Evolutionary conservation across 2,888 invertebrate genomes (phyloP).

Genomic region (Allacma fusca): DNA sequence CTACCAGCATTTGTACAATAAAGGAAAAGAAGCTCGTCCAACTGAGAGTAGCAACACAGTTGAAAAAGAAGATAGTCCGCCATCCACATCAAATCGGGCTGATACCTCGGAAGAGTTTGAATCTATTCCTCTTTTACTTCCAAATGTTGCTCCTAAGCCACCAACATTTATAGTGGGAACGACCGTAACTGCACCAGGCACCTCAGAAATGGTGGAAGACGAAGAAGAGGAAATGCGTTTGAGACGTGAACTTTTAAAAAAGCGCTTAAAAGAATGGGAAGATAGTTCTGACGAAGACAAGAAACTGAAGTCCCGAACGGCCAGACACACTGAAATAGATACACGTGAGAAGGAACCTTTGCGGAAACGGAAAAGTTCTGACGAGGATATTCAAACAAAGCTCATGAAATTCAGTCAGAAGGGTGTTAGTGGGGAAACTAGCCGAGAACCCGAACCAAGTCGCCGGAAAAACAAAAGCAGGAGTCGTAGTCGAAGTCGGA

Average conservation of each 20-base stretch:
- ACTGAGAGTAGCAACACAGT: not conserved
- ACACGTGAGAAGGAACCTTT: constrained; percentile 11
- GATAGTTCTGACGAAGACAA: constrained; percentile 55
- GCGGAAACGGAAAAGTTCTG: constrained; percentile 10
- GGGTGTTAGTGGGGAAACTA: not conserved
- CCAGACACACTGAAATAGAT: not conserved
- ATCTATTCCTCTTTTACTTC: constrained; percentile 24
- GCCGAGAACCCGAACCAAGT: not conserved
- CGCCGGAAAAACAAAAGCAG: constrained; percentile 9
- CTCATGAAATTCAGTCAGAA: constrained; percentile 27
- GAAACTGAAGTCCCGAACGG: not conserved
- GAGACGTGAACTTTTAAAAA: constrained; percentile 55
- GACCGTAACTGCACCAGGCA: constrained; percentile 9
- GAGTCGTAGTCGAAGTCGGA: constrained; percentile 38
- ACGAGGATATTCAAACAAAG: constrained; percentile 19
- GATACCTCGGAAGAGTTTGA: not conserved
- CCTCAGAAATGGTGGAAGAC: constrained; percentile 39
- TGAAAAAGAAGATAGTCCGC: not conserved
- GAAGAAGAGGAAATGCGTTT: constrained; percentile 56
- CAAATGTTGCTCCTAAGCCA: not conserved
- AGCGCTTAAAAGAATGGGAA: constrained; percentile 58
- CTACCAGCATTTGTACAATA: constrained; percentile 58
- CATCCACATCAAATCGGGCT: not conserved
- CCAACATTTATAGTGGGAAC: not conserved
- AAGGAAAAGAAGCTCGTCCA: constrained; percentile 34